Base-by-base conservation (phyloP, 2,888 invertebrate species). In the Hemicrepidius hirtus region DNA sequence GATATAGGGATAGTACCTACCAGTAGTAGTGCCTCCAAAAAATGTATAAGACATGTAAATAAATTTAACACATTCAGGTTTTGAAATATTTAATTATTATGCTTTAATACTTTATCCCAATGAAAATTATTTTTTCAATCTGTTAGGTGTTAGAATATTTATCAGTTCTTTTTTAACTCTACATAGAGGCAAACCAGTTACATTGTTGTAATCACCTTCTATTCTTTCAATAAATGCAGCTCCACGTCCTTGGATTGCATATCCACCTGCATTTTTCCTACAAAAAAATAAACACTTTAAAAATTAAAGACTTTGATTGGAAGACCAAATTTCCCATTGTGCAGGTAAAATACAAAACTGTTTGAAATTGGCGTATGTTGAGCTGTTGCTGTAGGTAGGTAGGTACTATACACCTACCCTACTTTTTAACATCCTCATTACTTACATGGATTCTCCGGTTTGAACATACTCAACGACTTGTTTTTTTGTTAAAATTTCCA, bases 371-470 rank as follows among this genome's bases (percentile, higher is more conserved):
- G n/a, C n/a, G n/a, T n/a, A n/a, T n/a, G n/a, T n/a, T n/a, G n/a
- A n/a, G n/a, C n/a, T n/a, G n/a, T n/a, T n/a, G n/a, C n/a, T n/a
- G n/a, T n/a, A n/a, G n/a, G n/a, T n/a, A n/a, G n/a, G n/a, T n/a
- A n/a, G n/a, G n/a, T n/a, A n/a, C n/a, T n/a, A n/a, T n/a, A n/a
- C n/a, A n/a, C n/a, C n/a, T n/a, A n/a, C n/a, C n/a, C n/a, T n/a
- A n/a, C n/a, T n/a, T n/a, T 37, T 37, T 44, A 44, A 16, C 16
- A 16, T 44, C 3, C 3, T 2, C 13, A 16, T 12, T 21, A 50
- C 91, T 89, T 87, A 97, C 97, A 97, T 90, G 1, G 97, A 95
- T 87, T 98, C 96, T 60, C 94, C 94, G 0, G 96, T 94, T 74
- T 92, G 91, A 32, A 98, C 92, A 85, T 99, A 99, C 0, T 91